A percentile compares a stretch with the other conserved stretches of the same genome.
These are phyloP conservation scores for Galerucella calmariensis DNA, from an alignment of 2,888 invertebrate species.

Conservation along the genomic window DNA sequence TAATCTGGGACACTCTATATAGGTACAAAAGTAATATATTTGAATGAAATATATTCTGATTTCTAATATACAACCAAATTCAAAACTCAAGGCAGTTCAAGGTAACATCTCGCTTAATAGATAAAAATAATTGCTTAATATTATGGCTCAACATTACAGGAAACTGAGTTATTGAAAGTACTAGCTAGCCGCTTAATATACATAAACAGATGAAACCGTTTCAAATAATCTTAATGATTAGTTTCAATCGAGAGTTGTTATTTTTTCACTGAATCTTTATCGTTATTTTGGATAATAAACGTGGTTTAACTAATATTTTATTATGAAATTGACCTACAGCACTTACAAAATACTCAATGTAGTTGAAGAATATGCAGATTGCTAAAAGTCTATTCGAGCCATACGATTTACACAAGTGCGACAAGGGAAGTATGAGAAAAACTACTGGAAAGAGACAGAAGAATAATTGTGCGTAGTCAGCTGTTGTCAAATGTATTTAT, in stretches of 20 bases:
- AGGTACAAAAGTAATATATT: background rate
- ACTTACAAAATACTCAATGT: no score
- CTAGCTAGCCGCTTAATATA: background rate
- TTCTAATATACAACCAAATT: background rate
- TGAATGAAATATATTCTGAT: background rate
- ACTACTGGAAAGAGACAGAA: no score
- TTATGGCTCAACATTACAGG: background rate
- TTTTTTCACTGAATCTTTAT: no score
- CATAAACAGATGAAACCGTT: background rate
- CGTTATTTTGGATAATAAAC: no score
- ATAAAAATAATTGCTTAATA: background rate
- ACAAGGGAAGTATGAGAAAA: no score
- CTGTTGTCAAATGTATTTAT: no score
- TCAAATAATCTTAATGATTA: background rate
- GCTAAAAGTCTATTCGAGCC: no score
- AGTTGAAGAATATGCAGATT: no score
- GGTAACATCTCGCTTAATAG: background rate
- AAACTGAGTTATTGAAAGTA: background rate
- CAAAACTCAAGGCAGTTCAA: background rate
- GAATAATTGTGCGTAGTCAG: no score
- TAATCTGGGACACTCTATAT: background rate
- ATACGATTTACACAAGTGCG: no score
- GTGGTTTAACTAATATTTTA: no score
- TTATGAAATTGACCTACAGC: no score
- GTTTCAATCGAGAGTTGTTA: background rate